A percentile compares a stretch with the other conserved stretches of the same genome.
Conservation (phyloP, 2,797 vertebrate genomes). For the Leucoraja ocellata region DNA sequence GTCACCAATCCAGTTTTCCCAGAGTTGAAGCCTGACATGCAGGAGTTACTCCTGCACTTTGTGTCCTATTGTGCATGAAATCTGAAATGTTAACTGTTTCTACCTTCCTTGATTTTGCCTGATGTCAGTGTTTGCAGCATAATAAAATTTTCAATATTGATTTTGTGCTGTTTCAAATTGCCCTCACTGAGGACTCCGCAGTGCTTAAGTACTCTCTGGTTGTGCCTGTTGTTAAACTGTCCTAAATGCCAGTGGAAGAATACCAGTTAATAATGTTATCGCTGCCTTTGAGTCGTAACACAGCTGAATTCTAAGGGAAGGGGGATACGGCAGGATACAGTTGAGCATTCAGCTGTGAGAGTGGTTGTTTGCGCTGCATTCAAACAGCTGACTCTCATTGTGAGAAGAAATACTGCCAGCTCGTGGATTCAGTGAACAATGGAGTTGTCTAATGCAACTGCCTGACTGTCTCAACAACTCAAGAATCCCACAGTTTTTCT, state of each 20-base stretch:
- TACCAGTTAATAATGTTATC: not conserved
- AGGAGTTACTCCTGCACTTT: too few species aligned
- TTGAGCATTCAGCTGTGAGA: not conserved
- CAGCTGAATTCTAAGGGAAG: not conserved
- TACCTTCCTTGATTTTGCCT: too few species aligned
- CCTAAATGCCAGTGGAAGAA: not conserved
- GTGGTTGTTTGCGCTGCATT: not conserved
- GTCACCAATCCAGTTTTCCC: too few species aligned
- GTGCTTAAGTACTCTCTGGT: not conserved
- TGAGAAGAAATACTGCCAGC: not conserved
- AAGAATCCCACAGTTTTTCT: not conserved
- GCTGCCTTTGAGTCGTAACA: not conserved
- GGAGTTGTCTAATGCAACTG: not conserved
- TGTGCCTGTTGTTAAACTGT: not conserved
- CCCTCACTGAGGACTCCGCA: too few species aligned
- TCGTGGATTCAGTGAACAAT: not conserved
- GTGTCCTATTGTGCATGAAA: too few species aligned
- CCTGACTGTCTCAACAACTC: not conserved
- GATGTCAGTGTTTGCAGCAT: too few species aligned
- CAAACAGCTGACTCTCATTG: not conserved
- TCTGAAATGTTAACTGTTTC: too few species aligned
- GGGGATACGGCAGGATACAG: not conserved
- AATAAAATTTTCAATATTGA: too few species aligned
- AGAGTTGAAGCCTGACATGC: too few species aligned
- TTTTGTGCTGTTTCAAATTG: too few species aligned